A percentile compares a stretch with the other conserved stretches of the same genome.
phyloP scores from a whole-genome alignment of 2,113 vertebrate species.

The Chaetops frenatus region DNA sequence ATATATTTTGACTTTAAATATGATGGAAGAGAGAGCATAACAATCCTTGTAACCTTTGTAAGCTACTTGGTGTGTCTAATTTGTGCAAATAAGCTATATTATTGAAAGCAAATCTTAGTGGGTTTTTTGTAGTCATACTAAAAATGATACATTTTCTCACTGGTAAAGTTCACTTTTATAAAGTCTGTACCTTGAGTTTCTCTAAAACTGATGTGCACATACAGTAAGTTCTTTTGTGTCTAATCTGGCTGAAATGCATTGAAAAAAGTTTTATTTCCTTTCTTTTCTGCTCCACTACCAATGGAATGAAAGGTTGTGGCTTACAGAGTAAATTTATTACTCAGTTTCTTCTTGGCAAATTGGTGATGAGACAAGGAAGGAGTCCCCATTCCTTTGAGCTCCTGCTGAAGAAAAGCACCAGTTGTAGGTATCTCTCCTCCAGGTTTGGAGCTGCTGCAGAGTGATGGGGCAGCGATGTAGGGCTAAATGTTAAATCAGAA shows the following conservation, averaged over 20 bases:
- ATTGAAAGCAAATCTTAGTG: background rate
- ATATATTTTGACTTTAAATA: background rate
- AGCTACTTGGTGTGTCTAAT: background rate
- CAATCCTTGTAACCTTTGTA: background rate
- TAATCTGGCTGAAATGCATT: background rate
- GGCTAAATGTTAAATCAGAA: background rate
- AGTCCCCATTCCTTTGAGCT: rapidly evolving
- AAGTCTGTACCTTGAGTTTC: background rate
- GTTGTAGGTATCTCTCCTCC: background rate
- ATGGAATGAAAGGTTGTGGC: slow-evolving; percentile 29
- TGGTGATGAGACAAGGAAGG: background rate
- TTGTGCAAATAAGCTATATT: background rate
- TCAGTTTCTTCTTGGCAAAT: slow-evolving; percentile 33
- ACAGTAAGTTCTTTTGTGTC: background rate
- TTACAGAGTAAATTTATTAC: background rate
- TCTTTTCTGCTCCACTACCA: slow-evolving; percentile 15
- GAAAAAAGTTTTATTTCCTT: background rate
- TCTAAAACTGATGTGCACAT: background rate
- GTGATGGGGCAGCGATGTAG: background rate
- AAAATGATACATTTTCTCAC: background rate
- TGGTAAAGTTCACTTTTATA: background rate
- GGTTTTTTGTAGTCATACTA: background rate
- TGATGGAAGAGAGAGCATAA: background rate
- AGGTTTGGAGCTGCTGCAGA: background rate
- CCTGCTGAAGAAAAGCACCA: background rate